Evolutionary conservation across 2,113 vertebrate species (phyloP), one percentile per base, ranked within the genome.

Genomic region (Anolis carolinensis): DNA sequence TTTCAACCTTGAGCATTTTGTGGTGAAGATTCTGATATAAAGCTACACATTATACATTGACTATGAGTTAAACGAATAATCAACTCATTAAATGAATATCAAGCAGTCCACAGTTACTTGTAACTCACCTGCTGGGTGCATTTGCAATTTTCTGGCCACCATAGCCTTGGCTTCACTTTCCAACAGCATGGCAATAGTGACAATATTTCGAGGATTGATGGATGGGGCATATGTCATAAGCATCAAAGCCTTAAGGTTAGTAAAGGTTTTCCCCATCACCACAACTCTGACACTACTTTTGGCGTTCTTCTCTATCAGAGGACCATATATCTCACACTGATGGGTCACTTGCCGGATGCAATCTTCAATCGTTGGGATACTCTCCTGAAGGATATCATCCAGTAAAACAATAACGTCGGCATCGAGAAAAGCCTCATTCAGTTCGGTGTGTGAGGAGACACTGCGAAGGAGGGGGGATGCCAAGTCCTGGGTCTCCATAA

Each of bases 331-430:
- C 67, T 78, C 76, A 89, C 97, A 99, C 16, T 95, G 91, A 0
- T 95, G 91, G 6, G 92, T 89, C 30, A 95, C 84, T 93, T 89
- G 92, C 14, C 87, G 94, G 75, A 97, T 90, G 81, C 63, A 88
- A 7, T 82, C 79, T 76, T 93, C 96, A 39, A 84, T 6, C 0
- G 83, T 30, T 0, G 86, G 44, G 75, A 89, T 90, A n/a, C 95
- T 91, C 27, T 4, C 55, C 14, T 89, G 84, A 0, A 81, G 71
- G 9, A 72, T 18, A 14, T 99, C 97, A 21, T 98, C 97, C 88
- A 99, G 96, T 84, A 99, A 13, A 67, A 99, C 89, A 81, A 99
- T 55, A 74, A 98, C 55, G 4, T 97, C 95, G 0, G 98, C 98
- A 13, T 96, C 87, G 6, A 65, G 16, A 93, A 99, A 99, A 81